Conservation (phyloP, 2,888 invertebrate species). For the Acrobasis consociella region DNA sequence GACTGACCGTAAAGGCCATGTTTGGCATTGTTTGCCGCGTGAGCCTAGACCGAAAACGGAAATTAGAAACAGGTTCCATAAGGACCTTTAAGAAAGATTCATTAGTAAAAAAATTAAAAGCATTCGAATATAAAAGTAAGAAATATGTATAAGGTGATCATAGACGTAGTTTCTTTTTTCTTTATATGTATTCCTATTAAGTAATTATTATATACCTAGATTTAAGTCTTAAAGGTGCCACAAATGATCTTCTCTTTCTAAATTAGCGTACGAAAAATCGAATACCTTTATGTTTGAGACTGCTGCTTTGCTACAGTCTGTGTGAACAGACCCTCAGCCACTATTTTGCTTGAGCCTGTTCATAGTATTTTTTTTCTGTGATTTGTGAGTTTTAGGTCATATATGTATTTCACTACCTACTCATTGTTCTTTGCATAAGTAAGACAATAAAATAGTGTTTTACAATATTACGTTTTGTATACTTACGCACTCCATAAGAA, state of each 20-base stretch:
- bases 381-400: neutral
- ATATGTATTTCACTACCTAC: neutral
- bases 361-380: neutral
- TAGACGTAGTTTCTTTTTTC: no score
- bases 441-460: constrained; percentile 3
- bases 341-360: neutral
- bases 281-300: neutral
- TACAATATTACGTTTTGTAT: neutral
- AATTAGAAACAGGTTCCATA: no score
- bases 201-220: neutral
- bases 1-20: no score
- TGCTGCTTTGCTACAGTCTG: neutral
- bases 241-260: constrained; percentile 25
- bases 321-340: neutral
- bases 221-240: constrained; percentile 37
- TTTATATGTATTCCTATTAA: no score
- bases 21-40: no score
- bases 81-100: no score
- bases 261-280: neutral
- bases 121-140: no score
- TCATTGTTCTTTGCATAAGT: neutral
- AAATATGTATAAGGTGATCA: no score
- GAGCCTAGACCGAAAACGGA: no score
- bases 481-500: neutral
- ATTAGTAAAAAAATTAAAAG: no score